Evolutionary conservation across 2,888 invertebrate genomes (phyloP), one percentile per base, ranked within the genome.

Genomic region (Hemistola chrysoprasaria): DNA sequence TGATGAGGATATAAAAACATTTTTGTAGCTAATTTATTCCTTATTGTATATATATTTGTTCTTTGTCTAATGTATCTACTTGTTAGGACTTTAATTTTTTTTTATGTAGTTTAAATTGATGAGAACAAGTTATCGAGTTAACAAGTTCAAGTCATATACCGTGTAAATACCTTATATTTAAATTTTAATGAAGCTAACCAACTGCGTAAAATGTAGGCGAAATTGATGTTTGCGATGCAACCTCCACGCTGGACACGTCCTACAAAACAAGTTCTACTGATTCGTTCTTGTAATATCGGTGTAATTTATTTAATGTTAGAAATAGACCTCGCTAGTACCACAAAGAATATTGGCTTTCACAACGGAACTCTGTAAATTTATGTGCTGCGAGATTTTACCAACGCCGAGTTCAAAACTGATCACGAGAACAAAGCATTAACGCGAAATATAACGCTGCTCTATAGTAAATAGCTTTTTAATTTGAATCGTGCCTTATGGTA

Each of bases 321-420:
- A 85, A 84, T 79, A 83, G 75, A 85, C 74, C 74, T 78, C 76
- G 82, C 77, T 67, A 78, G 9, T 16, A 16, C 16, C 68, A 78
- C 86, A 86, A 87, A 86, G 86, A 87, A 87, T 87, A 85, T 86
- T 86, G 82, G 82, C 87, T 87, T 87, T 87, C 87, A 86, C 84
- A 86, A 87, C 83, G 80, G 82, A 81, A 81, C 82, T 75, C 67
- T 69, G 81, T 63, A 80, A 82, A 86, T 87, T 86, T 87, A 86
- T 86, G 83, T 83, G 68, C 78, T 47, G 65, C 71, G 78, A 84
- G 85, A 86, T 84, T 85, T 79, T 68, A 70, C 78, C 65, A 71
- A 71, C 62, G 65, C 60, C n/a, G n/a, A n/a, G n/a, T n/a, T 66
- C 64, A 53, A 53, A 53, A 57, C 59, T 50, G 66, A 71, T 75